phyloP scores from a whole-genome alignment of 2,797 vertebrate genomes.

The Typhlichthys subterraneus region DNA sequence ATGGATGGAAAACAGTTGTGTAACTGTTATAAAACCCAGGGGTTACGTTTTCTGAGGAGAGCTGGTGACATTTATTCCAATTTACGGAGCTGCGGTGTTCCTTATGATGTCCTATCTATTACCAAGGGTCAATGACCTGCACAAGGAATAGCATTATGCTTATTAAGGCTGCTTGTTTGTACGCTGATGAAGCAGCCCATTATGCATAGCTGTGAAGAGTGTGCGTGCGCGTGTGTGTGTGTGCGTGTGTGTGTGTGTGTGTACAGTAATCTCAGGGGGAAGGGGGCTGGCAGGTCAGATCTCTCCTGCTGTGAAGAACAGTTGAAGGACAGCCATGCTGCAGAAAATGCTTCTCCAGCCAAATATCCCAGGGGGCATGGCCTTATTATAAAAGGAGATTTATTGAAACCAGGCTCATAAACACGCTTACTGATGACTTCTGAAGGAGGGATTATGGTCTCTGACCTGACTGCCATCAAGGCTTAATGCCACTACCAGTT shows the following conservation, averaged over 20 bases:
- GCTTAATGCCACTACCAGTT: constrained; percentile 18
- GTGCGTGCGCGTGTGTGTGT: not conserved
- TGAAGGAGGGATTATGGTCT: constrained; percentile 15
- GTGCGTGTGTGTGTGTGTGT: constrained; percentile 6
- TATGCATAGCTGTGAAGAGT: constrained; percentile 44
- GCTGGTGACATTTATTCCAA: constrained; percentile 41
- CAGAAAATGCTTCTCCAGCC: constrained; percentile 16
- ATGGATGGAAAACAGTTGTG: constrained; percentile 16
- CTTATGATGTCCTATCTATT: constrained; percentile 53
- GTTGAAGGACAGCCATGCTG: constrained; percentile 12
- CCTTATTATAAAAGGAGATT: not conserved
- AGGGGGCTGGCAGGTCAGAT: too few species aligned
- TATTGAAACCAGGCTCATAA: constrained; percentile 7
- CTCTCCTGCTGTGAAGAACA: not conserved
- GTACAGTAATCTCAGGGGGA: too few species aligned
- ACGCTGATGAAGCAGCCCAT: constrained; percentile 63
- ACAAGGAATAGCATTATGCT: constrained; percentile 70
- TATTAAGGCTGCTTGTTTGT: constrained; percentile 59
- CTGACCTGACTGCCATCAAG: constrained; percentile 10
- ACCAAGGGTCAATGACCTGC: constrained; percentile 68
- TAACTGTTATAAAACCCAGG: not conserved
- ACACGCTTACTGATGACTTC: constrained; percentile 17
- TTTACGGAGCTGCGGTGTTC: constrained; percentile 35
- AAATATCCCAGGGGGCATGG: not conserved
- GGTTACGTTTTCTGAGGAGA: constrained; percentile 31